Evolutionary conservation across 2,113 vertebrate species (phyloP), one percentile per base, ranked within the genome.

Genomic region (Pseudorasbora parva): DNA sequence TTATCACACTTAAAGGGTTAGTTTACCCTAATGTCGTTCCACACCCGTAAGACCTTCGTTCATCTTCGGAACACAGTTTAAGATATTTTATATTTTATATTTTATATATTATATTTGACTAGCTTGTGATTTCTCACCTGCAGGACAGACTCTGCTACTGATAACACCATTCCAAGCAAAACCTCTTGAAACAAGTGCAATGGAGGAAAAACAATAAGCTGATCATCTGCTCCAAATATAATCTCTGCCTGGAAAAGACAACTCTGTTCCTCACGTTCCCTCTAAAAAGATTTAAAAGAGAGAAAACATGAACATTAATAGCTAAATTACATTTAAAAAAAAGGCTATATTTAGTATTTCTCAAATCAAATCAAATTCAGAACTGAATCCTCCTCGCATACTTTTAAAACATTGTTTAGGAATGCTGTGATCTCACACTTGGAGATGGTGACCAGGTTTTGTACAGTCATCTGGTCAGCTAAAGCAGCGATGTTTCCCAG

Each of bases 401-500:
- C 96, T 94, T 95, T 92, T 51, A 95, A 57, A 69, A 91, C 59
- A 7, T 59, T 83, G 41, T 54, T 25, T 57, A 95, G 90, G 71
- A 96, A 96, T 2, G 86, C 84, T 0, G 41, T 72, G 69, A 91
- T 86, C 19, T 95, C 91, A 21, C 86, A 59, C 21, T 90, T 88
- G 78, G 91, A 74, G 41, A 95, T 56, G 0, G 93, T 93, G 83
- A 93, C 83, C 0, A 97, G 89, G 74, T 66, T 93, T 89, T 97
- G 94, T 51, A 93, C 87, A 14, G 90, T 92, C 89, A 97, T 94
- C 15, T 91, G 89, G 87, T 94, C 83, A 8, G 94, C 79, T 17
- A 97, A 92, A 17, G 88, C 78, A 21, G 92, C 91, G 47, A 96
- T 87, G 71, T 82, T 88, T 56, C 94, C 94, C 74, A 96, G 66